These are phyloP conservation scores for Epinotia nisella DNA, from an alignment of 2,888 invertebrate species.

Conservation along the genomic window DNA sequence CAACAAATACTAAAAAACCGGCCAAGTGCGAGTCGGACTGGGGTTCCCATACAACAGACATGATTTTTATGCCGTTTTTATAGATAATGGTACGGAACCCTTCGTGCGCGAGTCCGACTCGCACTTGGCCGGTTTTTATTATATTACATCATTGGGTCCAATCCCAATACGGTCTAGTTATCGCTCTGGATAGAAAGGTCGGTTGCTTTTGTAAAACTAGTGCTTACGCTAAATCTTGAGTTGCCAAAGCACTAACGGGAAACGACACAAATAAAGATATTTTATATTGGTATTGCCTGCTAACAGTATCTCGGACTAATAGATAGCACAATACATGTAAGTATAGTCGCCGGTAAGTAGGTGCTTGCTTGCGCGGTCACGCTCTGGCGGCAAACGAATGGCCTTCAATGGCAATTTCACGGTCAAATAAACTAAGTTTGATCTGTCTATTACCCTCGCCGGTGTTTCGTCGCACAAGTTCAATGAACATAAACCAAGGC, in stretches of 20 bases:
- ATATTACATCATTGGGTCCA: too few species aligned
- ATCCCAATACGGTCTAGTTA: too few species aligned
- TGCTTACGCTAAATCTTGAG: background rate
- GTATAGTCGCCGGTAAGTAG: slow-evolving; percentile 39
- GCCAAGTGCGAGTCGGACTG: too few species aligned
- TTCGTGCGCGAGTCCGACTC: too few species aligned
- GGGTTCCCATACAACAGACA: too few species aligned
- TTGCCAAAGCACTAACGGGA: background rate
- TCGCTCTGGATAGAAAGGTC: too few species aligned
- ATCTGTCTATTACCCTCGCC: slow-evolving; percentile 43
- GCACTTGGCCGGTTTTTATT: too few species aligned
- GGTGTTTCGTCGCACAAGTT: slow-evolving; percentile 36
- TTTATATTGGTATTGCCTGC: slow-evolving; percentile 5
- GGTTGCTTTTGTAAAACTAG: too few species aligned
- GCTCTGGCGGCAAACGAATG: slow-evolving; percentile 37
- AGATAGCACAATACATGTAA: slow-evolving; percentile 23
- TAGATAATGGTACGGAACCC: too few species aligned
- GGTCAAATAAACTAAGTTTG: slow-evolving; percentile 45
- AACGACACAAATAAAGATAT: background rate
- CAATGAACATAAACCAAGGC: slow-evolving; percentile 35
- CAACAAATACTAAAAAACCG: too few species aligned
- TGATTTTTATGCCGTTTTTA: too few species aligned
- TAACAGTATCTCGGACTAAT: slow-evolving; percentile 18
- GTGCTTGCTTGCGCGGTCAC: slow-evolving; percentile 42
- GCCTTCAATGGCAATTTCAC: slow-evolving; percentile 45